These are phyloP conservation scores for Heteromurus nitidus DNA, from an alignment of 2,888 invertebrate species.

Conservation along the genomic window DNA sequence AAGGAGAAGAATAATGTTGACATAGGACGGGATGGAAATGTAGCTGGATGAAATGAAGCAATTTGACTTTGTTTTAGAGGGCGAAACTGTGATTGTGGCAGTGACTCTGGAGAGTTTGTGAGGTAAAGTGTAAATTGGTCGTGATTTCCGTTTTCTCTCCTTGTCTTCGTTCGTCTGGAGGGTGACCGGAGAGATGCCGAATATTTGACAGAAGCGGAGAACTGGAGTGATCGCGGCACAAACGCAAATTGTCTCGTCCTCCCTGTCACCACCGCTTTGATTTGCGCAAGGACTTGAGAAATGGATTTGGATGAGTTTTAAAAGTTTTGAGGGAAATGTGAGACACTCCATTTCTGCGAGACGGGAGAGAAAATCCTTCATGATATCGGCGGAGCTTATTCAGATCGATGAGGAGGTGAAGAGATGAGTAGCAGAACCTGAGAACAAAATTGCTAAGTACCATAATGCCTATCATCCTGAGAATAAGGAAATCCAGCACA, in stretches of 20 bases:
- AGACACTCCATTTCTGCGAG: no score
- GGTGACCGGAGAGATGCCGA: conserved; percentile 25
- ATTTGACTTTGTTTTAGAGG: neutral
- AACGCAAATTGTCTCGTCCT: conserved; percentile 41
- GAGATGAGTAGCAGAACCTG: no score
- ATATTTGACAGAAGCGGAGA: conserved; percentile 27
- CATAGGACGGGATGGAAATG: conserved; percentile 15
- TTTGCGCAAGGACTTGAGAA: neutral
- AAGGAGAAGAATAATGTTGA: neutral
- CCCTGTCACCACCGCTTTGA: neutral
- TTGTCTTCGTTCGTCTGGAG: neutral
- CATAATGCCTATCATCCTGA: no score
- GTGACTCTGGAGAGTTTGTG: no score
- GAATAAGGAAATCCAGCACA: no score
- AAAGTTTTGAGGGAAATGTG: neutral
- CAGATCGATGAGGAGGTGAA: no score
- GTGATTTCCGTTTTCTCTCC: no score
- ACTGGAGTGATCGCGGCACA: conserved; percentile 37
- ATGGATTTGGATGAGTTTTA: neutral
- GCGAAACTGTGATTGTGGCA: no score
- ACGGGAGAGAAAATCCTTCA: no score
- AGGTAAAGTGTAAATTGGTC: no score
- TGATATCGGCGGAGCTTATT: no score
- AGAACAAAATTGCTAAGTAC: no score
- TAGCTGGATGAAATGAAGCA: conserved; percentile 25